phyloP scores from a whole-genome alignment of 2,113 vertebrate genomes.

The Coreoperca whiteheadi region DNA sequence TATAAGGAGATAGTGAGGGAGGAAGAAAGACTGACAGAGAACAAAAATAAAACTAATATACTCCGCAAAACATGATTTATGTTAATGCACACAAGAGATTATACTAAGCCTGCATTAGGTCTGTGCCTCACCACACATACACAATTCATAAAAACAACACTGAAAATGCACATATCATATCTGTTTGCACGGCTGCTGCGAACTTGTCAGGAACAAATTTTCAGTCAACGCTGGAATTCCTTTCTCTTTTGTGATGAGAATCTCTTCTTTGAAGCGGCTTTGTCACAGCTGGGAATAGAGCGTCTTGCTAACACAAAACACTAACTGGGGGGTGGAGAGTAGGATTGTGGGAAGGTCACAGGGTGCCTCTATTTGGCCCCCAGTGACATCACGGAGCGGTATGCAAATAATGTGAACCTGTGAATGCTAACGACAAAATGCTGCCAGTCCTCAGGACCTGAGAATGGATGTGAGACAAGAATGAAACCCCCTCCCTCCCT shows the following conservation, averaged over 20 bases:
- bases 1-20: neutral
- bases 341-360: conserved; percentile 80
- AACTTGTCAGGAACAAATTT: conserved; percentile 22
- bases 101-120: conserved; percentile 37
- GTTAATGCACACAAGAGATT: conserved; percentile 39
- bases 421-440: conserved; percentile 65
- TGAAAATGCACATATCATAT: neutral
- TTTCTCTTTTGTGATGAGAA: conserved; percentile 47
- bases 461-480: conserved; percentile 60
- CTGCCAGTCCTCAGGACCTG: conserved; percentile 54
- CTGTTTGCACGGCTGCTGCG: conserved; percentile 25
- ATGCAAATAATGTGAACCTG: conserved; percentile 77
- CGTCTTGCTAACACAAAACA: conserved; percentile 70
- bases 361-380: conserved; percentile 75
- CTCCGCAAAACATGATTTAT: conserved; percentile 37
- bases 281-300: conserved; percentile 73
- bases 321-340: conserved; percentile 52
- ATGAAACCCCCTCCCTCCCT: conserved; percentile 37
- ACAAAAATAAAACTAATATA: conserved; percentile 32
- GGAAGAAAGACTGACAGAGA: neutral
- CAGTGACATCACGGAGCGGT: conserved; percentile 71
- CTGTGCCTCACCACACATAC: conserved; percentile 14
- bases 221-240: conserved; percentile 50
- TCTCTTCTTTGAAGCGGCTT: conserved; percentile 69
- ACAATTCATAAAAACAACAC: conserved; percentile 14